A percentile compares a stretch with the other conserved stretches of the same genome.
Evolutionary conservation across 2,888 invertebrate species (phyloP).

Genomic region (Campopleginae sp.): DNA sequence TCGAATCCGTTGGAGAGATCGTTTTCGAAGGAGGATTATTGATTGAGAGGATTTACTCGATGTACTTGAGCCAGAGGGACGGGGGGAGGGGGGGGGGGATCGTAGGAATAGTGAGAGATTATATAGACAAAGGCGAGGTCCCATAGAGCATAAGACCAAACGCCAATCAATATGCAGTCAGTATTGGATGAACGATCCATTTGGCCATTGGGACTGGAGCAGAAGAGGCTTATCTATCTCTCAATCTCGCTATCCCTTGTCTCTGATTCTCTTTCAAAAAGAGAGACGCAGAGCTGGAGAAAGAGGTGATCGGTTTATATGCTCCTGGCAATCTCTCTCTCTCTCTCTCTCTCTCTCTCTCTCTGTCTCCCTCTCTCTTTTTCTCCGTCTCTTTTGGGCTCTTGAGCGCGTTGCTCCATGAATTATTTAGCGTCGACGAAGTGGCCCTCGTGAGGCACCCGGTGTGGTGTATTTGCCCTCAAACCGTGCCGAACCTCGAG

Average conservation of each 20-base stretch:
- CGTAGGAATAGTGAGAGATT: conserved; percentile 21
- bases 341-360: conserved; percentile 3
- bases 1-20: background rate
- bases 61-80: conserved; percentile 6
- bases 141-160: conserved; percentile 60
- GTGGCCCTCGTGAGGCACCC: conserved; percentile 77
- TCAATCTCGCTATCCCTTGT: background rate
- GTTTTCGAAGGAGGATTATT: conserved; percentile 22
- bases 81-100: background rate
- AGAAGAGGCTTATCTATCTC: conserved; percentile 39
- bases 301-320: conserved; percentile 1
- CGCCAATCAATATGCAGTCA: conserved; percentile 74
- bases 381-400: conserved; percentile 23
- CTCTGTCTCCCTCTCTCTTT: background rate
- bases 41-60: conserved; percentile 38
- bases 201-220: conserved; percentile 70
- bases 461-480: conserved; percentile 73
- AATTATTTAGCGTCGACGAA: conserved; percentile 79
- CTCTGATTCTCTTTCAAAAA: conserved; percentile 7
- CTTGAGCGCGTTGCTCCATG: conserved; percentile 73
- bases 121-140: conserved; percentile 19
- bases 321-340: background rate
- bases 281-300: conserved; percentile 3
- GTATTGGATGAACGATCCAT: conserved; percentile 73
- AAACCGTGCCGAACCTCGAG: conserved; percentile 70